Conservation (phyloP, 2,797 vertebrate species). For the Microhierax caerulescens region DNA sequence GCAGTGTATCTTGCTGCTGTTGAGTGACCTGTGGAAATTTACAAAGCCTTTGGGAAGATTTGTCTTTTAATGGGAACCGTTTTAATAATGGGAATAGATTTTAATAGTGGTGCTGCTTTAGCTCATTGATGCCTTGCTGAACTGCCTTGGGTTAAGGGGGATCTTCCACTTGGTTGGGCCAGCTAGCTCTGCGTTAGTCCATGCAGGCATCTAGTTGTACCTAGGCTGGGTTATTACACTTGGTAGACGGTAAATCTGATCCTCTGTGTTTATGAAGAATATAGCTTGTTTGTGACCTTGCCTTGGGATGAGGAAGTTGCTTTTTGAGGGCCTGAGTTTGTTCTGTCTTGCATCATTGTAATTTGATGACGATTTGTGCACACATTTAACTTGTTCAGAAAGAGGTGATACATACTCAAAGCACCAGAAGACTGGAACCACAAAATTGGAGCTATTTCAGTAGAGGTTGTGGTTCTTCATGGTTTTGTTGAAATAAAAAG, state of each 20-base stretch:
- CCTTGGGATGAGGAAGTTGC: neutral
- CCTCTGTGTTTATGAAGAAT: neutral
- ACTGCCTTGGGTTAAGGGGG: neutral
- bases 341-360: neutral
- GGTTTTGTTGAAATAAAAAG: neutral
- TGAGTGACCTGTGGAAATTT: neutral
- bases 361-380: neutral
- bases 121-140: neutral
- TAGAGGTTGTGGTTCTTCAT: neutral
- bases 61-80: neutral
- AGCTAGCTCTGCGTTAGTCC: neutral
- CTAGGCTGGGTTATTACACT: neutral
- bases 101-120: neutral
- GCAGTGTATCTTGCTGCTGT: neutral
- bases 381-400: neutral
- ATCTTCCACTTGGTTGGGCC: neutral
- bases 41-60: neutral
- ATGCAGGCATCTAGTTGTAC: neutral
- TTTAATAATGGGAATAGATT: neutral
- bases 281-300: neutral
- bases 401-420: neutral
- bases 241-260: neutral
- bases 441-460: neutral
- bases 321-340: neutral
- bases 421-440: neutral